These are phyloP conservation scores for Syngnathus typhle DNA, from an alignment of 2,113 vertebrate genomes.

Conservation along the genomic window DNA sequence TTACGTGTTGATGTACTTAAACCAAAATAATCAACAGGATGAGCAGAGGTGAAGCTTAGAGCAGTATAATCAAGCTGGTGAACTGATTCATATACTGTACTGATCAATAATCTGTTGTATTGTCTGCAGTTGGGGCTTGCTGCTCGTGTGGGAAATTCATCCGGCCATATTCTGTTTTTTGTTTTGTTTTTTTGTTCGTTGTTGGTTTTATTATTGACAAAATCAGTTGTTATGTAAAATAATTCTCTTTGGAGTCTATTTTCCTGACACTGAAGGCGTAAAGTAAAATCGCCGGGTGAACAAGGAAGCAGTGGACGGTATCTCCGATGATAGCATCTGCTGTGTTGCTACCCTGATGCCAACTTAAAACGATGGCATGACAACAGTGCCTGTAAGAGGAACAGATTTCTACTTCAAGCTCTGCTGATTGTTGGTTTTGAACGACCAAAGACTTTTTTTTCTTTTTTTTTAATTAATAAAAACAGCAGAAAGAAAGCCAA, in stretches of 20 bases:
- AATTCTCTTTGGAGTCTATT: constrained; percentile 34
- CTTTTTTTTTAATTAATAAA: constrained; percentile 24
- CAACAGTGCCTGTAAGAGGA: constrained; percentile 62
- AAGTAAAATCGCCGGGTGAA: constrained; percentile 33
- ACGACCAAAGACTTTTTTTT: constrained; percentile 70
- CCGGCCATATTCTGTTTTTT: constrained; percentile 36
- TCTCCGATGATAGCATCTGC: constrained; percentile 11
- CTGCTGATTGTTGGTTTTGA: constrained; percentile 49
- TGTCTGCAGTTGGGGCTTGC: constrained; percentile 67
- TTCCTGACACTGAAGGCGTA: constrained; percentile 33
- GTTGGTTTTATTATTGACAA: constrained; percentile 57
- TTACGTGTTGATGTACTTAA: constrained; percentile 40
- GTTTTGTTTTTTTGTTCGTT: constrained; percentile 26
- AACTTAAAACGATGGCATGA: constrained; percentile 59
- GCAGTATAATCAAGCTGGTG: constrained; percentile 39
- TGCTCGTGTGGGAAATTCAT: constrained; percentile 60
- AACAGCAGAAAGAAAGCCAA: constrained; percentile 37
- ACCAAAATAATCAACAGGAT: constrained; percentile 38
- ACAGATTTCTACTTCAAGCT: constrained; percentile 46
- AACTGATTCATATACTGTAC: constrained; percentile 42
- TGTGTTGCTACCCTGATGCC: constrained; percentile 40
- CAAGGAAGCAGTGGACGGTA: constrained; percentile 23
- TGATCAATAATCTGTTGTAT: constrained; percentile 56
- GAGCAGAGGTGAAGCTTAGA: constrained; percentile 34
- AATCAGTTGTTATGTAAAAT: constrained; percentile 47